A percentile compares a stretch with the other conserved stretches of the same genome.
These are phyloP conservation scores for Aculops lycopersici DNA, from an alignment of 1,140 invertebrate species.

Conservation along the genomic window DNA sequence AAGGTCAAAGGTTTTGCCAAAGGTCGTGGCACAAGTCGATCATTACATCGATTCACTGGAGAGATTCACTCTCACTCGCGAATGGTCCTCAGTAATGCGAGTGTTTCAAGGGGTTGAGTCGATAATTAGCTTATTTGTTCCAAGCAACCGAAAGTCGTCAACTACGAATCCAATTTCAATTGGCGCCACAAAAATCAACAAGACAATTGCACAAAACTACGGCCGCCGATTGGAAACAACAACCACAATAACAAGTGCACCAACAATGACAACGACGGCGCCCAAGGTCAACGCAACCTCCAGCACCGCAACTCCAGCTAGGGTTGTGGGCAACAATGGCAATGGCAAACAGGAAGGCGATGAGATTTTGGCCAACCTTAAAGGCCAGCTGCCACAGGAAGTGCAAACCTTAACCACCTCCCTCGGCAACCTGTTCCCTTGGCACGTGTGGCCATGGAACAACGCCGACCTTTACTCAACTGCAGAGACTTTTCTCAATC, in stretches of 20 bases:
- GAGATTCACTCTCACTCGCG: conserved; percentile 2
- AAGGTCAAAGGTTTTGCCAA: conserved; percentile 5
- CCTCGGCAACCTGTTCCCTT: conserved; percentile 4
- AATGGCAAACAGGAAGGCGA: too few relatives aligned
- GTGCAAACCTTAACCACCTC: conserved; percentile 2
- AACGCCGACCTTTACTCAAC: neutral
- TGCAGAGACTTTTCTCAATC: conserved; percentile 2
- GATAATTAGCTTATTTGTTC: conserved; percentile 3
- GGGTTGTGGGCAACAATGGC: too few relatives aligned
- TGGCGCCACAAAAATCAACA: too few relatives aligned
- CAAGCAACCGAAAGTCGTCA: neutral
- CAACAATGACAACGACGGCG: too few relatives aligned
- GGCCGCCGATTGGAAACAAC: too few relatives aligned
- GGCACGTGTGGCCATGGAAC: conserved; percentile 1
- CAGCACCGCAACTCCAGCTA: too few relatives aligned
- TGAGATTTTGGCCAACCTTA: too few relatives aligned
- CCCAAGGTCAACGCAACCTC: too few relatives aligned
- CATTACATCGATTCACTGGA: conserved; percentile 3
- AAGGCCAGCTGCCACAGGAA: conserved; percentile 1
- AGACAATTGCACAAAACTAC: too few relatives aligned
- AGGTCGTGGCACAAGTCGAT: conserved; percentile 5
- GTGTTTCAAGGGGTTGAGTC: conserved; percentile 4
- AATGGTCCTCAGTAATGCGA: conserved; percentile 5
- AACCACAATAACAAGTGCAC: too few relatives aligned
- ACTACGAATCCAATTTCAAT: too few relatives aligned